Evolutionary conservation across 2,797 vertebrate genomes (phyloP), one percentile per base, ranked within the genome.

Genomic region (Amblyopsis hoosieri): DNA sequence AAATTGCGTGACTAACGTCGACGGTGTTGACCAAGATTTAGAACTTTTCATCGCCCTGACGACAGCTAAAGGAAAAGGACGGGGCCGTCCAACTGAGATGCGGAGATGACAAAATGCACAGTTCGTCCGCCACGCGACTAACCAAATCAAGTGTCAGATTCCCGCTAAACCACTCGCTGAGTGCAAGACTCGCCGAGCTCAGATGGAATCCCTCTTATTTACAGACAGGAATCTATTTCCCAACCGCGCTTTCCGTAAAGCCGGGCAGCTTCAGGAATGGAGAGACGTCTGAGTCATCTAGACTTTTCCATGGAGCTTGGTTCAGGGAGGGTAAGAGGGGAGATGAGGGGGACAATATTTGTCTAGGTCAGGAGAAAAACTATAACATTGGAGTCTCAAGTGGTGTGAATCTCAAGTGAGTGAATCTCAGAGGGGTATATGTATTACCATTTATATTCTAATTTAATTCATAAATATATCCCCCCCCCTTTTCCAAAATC

Each of bases 241-340:
- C 81, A 79, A 80, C 81, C 68, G 54, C 62, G 76, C 75, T 87
- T 90, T 91, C 89, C 75, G 56, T 75, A 77, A 82, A 79, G 77
- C 81, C 66, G 67, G 57, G 81, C 75, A 71, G 79, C 76, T 79
- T 67, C 71, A 81, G 85, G 64, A 50, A 62, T 5, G 60, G 80
- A 76, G 79, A 81, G 61, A 69, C 66, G 78, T 89, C 86, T 91
- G 86, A 90, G 81, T 91, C 89, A 90, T 89, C 78, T 61, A 78
- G 76, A 80, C 84, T 87, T 87, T 91, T 91, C 87, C 90, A 88
- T 86, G 74, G 62, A 61, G 61, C 45, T 70, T 59, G 31, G 71
- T 67, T 57, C 33, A 66, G 78, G 74, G 64, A 75, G 67, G 84
- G 76, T 85, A 71, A 75, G 62, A 61, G 61, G 49, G 70, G 58